Conservation (phyloP, 1,140 invertebrate species). For the Campoletis sonorensis region DNA sequence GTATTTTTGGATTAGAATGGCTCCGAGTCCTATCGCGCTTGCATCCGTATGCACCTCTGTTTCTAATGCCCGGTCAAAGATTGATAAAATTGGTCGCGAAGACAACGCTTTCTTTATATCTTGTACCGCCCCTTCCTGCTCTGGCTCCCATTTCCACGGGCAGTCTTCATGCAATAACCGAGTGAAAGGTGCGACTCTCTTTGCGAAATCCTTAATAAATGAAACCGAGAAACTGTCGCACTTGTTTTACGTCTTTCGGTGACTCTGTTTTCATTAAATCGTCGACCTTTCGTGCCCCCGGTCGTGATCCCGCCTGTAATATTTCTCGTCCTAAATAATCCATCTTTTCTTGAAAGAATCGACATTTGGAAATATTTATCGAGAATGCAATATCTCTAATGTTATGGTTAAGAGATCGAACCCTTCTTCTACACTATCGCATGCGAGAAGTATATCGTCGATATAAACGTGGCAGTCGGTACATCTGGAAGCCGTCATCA, state of each 20-base stretch:
- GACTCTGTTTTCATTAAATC: slow-evolving; percentile 64
- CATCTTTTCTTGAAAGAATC: slow-evolving; percentile 55
- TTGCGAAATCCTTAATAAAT: slow-evolving; percentile 61
- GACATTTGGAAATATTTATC: slow-evolving; percentile 57
- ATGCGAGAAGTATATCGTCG: slow-evolving; percentile 56
- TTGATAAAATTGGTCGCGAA: slow-evolving; percentile 62
- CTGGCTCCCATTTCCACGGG: not conserved
- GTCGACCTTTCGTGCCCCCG: slow-evolving; percentile 61
- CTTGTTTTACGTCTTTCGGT: slow-evolving; percentile 60
- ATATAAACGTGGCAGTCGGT: slow-evolving; percentile 52
- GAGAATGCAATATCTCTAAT: slow-evolving; percentile 52
- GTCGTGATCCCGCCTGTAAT: slow-evolving; percentile 45
- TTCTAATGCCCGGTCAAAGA: slow-evolving; percentile 61
- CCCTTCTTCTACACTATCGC: slow-evolving; percentile 47
- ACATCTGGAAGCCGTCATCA: slow-evolving; percentile 36
- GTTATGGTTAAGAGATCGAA: slow-evolving; percentile 44
- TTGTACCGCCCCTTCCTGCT: not conserved
- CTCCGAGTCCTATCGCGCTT: slow-evolving; percentile 56
- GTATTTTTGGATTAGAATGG: slow-evolving; percentile 56
- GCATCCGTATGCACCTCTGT: slow-evolving; percentile 58
- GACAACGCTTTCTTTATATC: slow-evolving; percentile 27
- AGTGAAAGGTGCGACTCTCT: slow-evolving; percentile 56
- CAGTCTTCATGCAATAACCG: slow-evolving; percentile 3
- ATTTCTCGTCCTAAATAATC: slow-evolving; percentile 64
- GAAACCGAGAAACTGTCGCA: slow-evolving; percentile 64